Percentiles rank a stretch among this genome's conserved stretches.
phyloP scores from a whole-genome alignment of 2,888 invertebrate genomes.

The Clunio marinus region DNA sequence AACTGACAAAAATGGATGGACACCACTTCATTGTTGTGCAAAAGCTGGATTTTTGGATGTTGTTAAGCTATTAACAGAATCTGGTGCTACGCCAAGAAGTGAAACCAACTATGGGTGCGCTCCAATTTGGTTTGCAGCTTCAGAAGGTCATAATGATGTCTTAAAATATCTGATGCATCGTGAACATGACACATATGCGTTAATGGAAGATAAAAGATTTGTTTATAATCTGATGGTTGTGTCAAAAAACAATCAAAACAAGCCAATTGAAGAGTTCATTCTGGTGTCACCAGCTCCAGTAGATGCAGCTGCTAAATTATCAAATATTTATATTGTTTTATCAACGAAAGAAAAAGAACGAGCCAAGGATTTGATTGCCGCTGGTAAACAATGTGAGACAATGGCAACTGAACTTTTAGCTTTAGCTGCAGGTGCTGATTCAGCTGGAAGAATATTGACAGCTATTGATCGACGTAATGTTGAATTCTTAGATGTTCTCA shows the following conservation, averaged over 20 bases:
- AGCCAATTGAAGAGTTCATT: slow-evolving; percentile 96
- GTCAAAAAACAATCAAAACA: slow-evolving; percentile 91
- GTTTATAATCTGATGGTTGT: slow-evolving; percentile 98
- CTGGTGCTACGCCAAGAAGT: slow-evolving; percentile 91
- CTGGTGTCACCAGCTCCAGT: slow-evolving; percentile 99
- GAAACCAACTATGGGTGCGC: slow-evolving; percentile 95
- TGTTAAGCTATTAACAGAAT: slow-evolving; percentile 89
- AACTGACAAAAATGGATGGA: slow-evolving; percentile 95
- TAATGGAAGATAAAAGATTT: slow-evolving; percentile 98
- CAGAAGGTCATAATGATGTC: slow-evolving; percentile 94
- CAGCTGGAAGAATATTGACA: slow-evolving; percentile 89
- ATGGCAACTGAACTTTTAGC: slow-evolving; percentile 97
- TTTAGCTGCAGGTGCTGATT: slow-evolving; percentile 88
- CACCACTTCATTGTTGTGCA: slow-evolving; percentile 89
- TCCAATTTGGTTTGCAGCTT: slow-evolving; percentile 97
- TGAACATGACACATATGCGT: slow-evolving; percentile 93
- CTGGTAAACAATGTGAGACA: slow-evolving; percentile 92
- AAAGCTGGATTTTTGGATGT: slow-evolving; percentile 93
- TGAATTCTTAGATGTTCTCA: slow-evolving; percentile 92
- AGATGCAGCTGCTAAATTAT: slow-evolving; percentile 96
- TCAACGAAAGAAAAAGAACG: slow-evolving; percentile 97
- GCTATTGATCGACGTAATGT: slow-evolving; percentile 91
- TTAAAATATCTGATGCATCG: slow-evolving; percentile 93
- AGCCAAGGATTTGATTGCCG: slow-evolving; percentile 91
- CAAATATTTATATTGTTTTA: slow-evolving; percentile 81